Evolutionary conservation across 2,797 vertebrate genomes (phyloP), one percentile per base, ranked within the genome.

Genomic region (Malurus splendens): DNA sequence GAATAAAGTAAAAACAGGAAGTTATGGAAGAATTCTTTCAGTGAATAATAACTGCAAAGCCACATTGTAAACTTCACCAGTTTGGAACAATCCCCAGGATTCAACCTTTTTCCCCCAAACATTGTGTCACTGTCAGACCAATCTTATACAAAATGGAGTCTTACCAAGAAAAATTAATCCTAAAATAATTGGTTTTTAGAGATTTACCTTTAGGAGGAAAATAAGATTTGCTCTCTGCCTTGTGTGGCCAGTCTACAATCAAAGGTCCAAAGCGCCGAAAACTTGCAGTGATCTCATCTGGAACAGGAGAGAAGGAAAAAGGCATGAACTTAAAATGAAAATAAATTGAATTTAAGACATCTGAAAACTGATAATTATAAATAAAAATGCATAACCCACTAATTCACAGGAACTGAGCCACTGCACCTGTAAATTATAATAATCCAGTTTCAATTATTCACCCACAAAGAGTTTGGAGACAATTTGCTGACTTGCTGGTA

Each of bases 231-330:
- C 99, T 99, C 96, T 99, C 99, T 93, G 99, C 99, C 96, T 99
- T 99, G 96, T 99, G 99, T 75, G 99, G 99, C 99, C 99, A 99
- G 94, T 99, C 99, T 80, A 99, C 99, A 96, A 99, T 99, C 96
- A 99, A 97, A 97, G 99, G 99, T 92, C 99, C 99, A 96, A 99
- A 99, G 89, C 99, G 98, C 80, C 99, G 98, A 96, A 99, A 99
- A 96, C 99, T 99, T 93, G 99, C 99, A 93, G 99, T 99, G 93
- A 99, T 99, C 96, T 99, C 99, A 97, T 99, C 99, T 99, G 83
- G 27, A 64, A 41, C 3, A 67, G 83, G 16, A 79, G 3, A 44
- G 48, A 71, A 62, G 33, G 39, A 25, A 61, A 90, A 66, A 68
- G 45, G 27, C 60, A 84, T 1, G 0, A 76, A 36, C 0, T 83